Evolutionary conservation across 1,140 invertebrate species (phyloP), one percentile per base, ranked within the genome.

Genomic region (Alviniconcha marisindica): DNA sequence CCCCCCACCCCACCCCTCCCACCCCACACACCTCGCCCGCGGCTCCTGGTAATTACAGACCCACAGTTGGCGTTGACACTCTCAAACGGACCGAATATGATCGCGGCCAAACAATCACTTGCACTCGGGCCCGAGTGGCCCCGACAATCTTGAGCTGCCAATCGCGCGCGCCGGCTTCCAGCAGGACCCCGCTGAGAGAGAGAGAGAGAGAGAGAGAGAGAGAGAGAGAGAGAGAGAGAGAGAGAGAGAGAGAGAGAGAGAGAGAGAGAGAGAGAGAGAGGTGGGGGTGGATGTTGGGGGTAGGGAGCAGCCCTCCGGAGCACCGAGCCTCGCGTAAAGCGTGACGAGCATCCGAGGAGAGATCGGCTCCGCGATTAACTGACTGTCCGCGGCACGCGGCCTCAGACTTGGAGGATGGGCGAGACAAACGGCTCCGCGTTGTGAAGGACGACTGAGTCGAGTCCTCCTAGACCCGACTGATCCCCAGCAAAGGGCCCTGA

Each of bases 131-230:
- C 21, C 69, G 69, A 5, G 14, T 40, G 33, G 69, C 69, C 31
- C 69, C 40, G 69, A 71, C 69, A 71, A 40, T 71, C 69, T 71
- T 31, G 69, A 40, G 69, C 69, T 71, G 69, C 69, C 69, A 71
- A 71, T 71, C 38, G 1, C 4, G 33, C 36, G 40, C 24, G 40
- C 18, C 69, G 15, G 63, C 63, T 66, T 66, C 63, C 63, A 33
- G 36, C 7, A 7, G 63, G 21, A 40, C 69, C 69, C 69, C 69
- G 44, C 44, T 48, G 44, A 5, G 44, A n/a, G n/a, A n/a, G n/a
- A n/a, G n/a, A n/a, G n/a, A n/a, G n/a, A n/a, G n/a, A n/a, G n/a
- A n/a, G n/a, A n/a, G n/a, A n/a, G n/a, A n/a, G n/a, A n/a, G n/a
- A n/a, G n/a, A n/a, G n/a, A n/a, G n/a, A n/a, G n/a, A n/a, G n/a